phyloP scores from a whole-genome alignment of 1,140 invertebrate genomes.

The Globodera rostochiensis region DNA sequence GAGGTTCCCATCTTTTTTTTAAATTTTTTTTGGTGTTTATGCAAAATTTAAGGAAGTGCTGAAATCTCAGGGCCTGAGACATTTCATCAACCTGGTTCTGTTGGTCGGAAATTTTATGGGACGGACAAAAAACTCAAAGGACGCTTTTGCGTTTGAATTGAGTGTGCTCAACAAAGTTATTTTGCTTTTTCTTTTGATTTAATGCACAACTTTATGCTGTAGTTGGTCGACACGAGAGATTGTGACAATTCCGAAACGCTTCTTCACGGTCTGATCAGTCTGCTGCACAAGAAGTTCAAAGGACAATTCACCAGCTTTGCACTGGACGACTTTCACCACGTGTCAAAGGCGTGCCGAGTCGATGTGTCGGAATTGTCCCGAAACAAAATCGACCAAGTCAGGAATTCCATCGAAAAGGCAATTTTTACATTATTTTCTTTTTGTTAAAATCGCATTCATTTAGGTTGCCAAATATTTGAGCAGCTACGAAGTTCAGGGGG shows the following conservation, averaged over 20 bases:
- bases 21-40: not conserved
- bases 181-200: slow-evolving; percentile 8
- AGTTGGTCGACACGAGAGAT: slow-evolving; percentile 50
- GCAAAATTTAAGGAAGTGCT: slow-evolving; percentile 28
- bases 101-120: slow-evolving; percentile 52
- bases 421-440: not conserved
- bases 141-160: slow-evolving; percentile 44
- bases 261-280: slow-evolving; percentile 37
- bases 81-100: slow-evolving; percentile 43
- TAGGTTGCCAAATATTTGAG: slow-evolving; percentile 33
- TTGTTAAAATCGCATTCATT: not conserved
- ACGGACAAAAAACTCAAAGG: slow-evolving; percentile 43
- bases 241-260: slow-evolving; percentile 43
- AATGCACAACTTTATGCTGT: slow-evolving; percentile 28
- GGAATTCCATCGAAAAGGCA: not conserved
- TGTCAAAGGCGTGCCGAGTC: slow-evolving; percentile 36
- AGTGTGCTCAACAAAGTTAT: slow-evolving; percentile 45
- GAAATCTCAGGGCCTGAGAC: slow-evolving; percentile 40
- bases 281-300: slow-evolving; percentile 41
- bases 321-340: slow-evolving; percentile 46
- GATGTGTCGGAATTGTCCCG: slow-evolving; percentile 32
- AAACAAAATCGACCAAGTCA: slow-evolving; percentile 21
- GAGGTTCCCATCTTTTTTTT: slow-evolving; percentile 7
- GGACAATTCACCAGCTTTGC: slow-evolving; percentile 41
- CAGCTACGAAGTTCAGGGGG: slow-evolving; percentile 44